Base-by-base conservation (phyloP, 2,113 vertebrate species). In the Mungos mungo region DNA sequence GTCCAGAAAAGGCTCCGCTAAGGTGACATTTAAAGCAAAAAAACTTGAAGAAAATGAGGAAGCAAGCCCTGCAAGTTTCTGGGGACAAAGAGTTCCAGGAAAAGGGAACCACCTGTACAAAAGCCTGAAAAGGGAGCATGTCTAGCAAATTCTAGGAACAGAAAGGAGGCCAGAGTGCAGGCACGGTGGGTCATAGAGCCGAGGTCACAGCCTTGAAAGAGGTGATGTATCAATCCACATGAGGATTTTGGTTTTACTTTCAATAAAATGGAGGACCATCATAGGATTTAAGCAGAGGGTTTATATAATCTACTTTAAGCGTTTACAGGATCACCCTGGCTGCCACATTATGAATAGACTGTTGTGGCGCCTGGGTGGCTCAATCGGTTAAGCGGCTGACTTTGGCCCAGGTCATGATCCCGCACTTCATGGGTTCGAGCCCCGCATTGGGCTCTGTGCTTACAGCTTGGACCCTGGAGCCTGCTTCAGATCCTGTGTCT, bases 11-110 rank as follows among this genome's bases (percentile, higher is more conserved):
- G 60, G 41, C 38, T 93, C 92, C 66, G 25, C 10, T 5, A 13
- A 68, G 38, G 27, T 97, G 93, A 92, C 69, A 95, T 93, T 96
- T 90, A 66, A 66, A 95, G 93, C 63, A 97, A 93, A 95, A 95
- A 76, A 80, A 45, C 68, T 80, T 95, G 31, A 95, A 94, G 50
- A 89, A 63, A 97, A 97, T 29, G 71, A 97, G 93, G 83, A 96
- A 97, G 74, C 86, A 76, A 84, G 60, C 72, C 52, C 45, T 31
- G 19, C 27, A 69, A 65, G 29, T 83, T 93, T 95, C 87, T 76
- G 82, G 79, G 87, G 54, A 95, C 35, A 74, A 84, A 38, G 88
- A 83, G 52, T 97, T 96, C 90, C 45, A 54, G 80, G 96, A 92
- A 96, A 93, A 96, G 79, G 85, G 93, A 96, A 93, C 50, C 23